These are phyloP conservation scores for Stenolophus ochropezus DNA, from an alignment of 2,888 invertebrate species.

Conservation along the genomic window DNA sequence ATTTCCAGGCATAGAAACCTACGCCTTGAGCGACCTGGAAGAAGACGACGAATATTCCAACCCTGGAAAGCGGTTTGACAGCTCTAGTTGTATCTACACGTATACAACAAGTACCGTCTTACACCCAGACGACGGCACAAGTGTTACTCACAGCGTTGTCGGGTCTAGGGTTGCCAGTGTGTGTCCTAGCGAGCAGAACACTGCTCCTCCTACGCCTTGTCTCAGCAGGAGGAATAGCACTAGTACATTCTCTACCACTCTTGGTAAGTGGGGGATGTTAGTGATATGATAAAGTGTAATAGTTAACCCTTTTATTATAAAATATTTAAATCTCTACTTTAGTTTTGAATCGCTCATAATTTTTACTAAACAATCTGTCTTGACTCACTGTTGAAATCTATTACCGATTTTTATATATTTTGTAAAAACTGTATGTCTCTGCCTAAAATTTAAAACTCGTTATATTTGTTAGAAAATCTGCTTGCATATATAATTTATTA, in stretches of 20 bases:
- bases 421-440: too few species aligned
- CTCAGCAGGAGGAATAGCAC: conserved; percentile 87
- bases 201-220: conserved; percentile 74
- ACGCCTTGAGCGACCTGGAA: conserved; percentile 81
- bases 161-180: conserved; percentile 82
- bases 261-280: conserved; percentile 65
- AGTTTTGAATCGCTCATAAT: too few species aligned
- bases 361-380: too few species aligned
- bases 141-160: conserved; percentile 77
- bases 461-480: too few species aligned
- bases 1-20: conserved; percentile 75
- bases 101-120: conserved; percentile 92
- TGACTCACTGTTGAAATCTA: too few species aligned
- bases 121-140: conserved; percentile 91
- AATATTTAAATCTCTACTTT: neutral
- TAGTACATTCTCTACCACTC: conserved; percentile 85
- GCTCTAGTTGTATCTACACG: conserved; percentile 87
- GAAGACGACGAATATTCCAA: conserved; percentile 83
- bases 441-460: too few species aligned
- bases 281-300: neutral
- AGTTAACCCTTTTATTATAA: neutral
- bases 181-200: conserved; percentile 75
- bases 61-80: conserved; percentile 85
- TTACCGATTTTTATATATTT: too few species aligned
- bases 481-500: too few species aligned